Conservation (phyloP, 2,797 vertebrate genomes). For the Ispidina lecontei region DNA sequence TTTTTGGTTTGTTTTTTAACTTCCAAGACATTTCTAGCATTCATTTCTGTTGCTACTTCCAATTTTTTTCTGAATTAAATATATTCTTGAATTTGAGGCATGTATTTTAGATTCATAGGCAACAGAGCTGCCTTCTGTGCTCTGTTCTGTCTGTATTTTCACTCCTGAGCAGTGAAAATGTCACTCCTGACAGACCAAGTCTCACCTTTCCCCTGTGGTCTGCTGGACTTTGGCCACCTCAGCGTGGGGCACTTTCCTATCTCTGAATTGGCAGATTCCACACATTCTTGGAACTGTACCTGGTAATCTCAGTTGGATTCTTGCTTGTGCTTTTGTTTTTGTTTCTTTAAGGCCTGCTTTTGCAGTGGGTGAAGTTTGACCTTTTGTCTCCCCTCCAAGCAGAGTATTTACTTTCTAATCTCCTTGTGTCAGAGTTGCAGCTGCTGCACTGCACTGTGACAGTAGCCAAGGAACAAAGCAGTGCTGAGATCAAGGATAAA, state of each 20-base stretch:
- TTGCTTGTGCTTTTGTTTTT: background rate
- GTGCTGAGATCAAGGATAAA: background rate
- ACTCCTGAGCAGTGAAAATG: background rate
- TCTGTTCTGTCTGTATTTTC: background rate
- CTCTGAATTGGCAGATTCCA: background rate
- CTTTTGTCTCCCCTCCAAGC: background rate
- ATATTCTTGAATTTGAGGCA: background rate
- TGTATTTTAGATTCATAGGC: background rate
- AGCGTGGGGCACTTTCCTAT: background rate
- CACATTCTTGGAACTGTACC: background rate
- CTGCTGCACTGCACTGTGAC: background rate
- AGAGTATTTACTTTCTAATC: background rate
- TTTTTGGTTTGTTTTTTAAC: background rate
- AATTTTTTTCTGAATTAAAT: background rate
- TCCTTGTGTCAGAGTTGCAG: background rate
- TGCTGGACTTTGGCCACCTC: background rate
- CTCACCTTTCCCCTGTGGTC: background rate
- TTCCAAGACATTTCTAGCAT: background rate
- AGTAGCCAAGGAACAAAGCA: background rate
- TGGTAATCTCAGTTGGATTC: background rate
- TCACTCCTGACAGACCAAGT: accelerated
- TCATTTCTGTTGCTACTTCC: background rate
- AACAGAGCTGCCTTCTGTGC: background rate
- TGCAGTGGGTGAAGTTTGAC: background rate
- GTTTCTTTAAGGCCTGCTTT: background rate